A percentile compares a stretch with the other conserved stretches of the same genome.
These are phyloP conservation scores for Laterallus jamaicensis DNA, from an alignment of 2,113 vertebrate species.

Conservation along the genomic window DNA sequence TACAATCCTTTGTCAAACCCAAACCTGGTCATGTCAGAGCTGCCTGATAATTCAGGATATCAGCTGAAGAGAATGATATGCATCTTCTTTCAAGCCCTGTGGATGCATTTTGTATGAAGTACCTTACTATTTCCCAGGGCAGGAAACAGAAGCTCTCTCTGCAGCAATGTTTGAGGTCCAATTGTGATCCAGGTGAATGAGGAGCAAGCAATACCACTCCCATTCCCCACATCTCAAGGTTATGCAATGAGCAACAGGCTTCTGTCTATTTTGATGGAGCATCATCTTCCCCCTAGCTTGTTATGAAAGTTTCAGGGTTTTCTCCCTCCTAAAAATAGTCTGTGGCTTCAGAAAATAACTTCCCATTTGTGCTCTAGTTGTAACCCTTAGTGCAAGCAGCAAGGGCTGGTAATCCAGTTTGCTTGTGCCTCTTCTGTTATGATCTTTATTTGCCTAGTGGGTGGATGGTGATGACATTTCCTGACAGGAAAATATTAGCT, in stretches of 20 bases:
- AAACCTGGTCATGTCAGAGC: background rate
- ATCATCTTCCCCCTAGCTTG: background rate
- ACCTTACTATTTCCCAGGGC: background rate
- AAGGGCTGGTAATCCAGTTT: background rate
- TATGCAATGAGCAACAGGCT: fast-evolving
- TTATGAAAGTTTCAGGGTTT: background rate
- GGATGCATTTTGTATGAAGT: background rate
- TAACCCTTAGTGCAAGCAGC: background rate
- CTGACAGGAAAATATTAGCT: conserved; percentile 16
- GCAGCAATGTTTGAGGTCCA: background rate
- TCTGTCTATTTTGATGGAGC: background rate
- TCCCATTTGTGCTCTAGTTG: background rate
- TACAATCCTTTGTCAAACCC: background rate
- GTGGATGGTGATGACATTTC: conserved; percentile 24
- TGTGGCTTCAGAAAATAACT: background rate
- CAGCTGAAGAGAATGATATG: background rate
- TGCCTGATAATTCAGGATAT: background rate
- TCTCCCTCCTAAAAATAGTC: background rate
- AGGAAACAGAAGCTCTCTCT: background rate
- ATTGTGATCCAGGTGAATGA: background rate
- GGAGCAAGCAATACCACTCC: background rate
- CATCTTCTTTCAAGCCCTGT: background rate
- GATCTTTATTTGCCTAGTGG: conserved; percentile 29
- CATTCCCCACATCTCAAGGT: fast-evolving
- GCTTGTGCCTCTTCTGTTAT: background rate